A percentile compares a stretch with the other conserved stretches of the same genome.
Conservation (phyloP, 1,140 invertebrate genomes). For the Rhagoletis zephyria region DNA sequence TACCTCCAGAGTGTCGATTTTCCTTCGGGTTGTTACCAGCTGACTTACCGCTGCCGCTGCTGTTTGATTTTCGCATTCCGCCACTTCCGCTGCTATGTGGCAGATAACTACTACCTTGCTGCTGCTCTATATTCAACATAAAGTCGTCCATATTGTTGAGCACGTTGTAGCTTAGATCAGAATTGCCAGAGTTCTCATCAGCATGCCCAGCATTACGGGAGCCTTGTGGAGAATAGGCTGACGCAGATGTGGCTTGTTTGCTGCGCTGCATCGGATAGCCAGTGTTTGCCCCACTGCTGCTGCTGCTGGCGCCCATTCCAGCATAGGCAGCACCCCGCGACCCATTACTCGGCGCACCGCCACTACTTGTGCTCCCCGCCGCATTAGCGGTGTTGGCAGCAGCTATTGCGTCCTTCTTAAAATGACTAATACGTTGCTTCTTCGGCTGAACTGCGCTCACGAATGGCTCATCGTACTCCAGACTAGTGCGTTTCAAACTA, state of each 20-base stretch:
- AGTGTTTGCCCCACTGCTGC: constrained; percentile 8
- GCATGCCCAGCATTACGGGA: constrained; percentile 37
- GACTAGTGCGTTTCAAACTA: constrained; percentile 64
- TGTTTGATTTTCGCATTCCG: constrained; percentile 30
- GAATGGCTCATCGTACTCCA: constrained; percentile 77
- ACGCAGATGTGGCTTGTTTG: constrained; percentile 6
- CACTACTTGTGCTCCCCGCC: constrained; percentile 21
- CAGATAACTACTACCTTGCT: constrained; percentile 54
- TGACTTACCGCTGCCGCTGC: constrained; percentile 55
- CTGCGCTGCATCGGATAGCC: constrained; percentile 15
- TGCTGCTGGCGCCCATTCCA: neutral
- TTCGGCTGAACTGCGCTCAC: constrained; percentile 76
- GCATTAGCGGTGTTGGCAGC: neutral
- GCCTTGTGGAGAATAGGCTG: constrained; percentile 56
- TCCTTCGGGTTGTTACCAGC: constrained; percentile 59
- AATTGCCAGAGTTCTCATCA: constrained; percentile 65
- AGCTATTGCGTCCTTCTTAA: constrained; percentile 74
- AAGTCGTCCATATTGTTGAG: constrained; percentile 70
- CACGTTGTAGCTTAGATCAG: constrained; percentile 69
- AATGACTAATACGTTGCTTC: constrained; percentile 87
- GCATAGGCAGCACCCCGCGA: constrained; percentile 4
- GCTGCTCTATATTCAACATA: constrained; percentile 60
- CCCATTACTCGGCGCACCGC: neutral
- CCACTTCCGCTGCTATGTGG: constrained; percentile 51
- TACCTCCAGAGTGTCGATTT: constrained; percentile 66